Base-by-base conservation (phyloP, 2,113 vertebrate genomes). In the Psammodynastes pulverulentus region DNA sequence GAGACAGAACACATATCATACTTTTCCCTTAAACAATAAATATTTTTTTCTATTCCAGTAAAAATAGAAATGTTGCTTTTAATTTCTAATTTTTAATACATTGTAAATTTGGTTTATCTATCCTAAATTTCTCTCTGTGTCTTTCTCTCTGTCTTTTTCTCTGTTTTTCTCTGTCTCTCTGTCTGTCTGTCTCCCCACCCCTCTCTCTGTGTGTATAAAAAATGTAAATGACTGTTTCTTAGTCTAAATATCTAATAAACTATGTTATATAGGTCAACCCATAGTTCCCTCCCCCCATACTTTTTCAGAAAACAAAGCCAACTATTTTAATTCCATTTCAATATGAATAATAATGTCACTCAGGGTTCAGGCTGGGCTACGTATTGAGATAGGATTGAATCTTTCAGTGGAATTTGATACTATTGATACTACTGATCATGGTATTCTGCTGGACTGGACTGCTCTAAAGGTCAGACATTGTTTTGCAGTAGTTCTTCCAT, bases 1-100 rank as follows among this genome's bases (percentile, higher is more conserved):
- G 45, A 21, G 94, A 51, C 26, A 93, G 87, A 90, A 87, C 67
- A 90, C 72, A 91, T 88, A 89, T 84, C 90, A 95, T 90, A 79
- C 91, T 95, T 94, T 91, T 13, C 48, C 49, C n/a, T 94, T 93
- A 88, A 43, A 92, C 29, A 92, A 48, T 1, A 23, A 96, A 92
- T 79, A 79, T 79, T 79, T 79, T 72, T 67, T 79, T 86, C 13
- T 86, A 86, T 48, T 86, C 43, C 8, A 86, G 24, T 48, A 24
- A 19, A 48, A 48, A 26, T 26, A 29, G 43, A 86, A 45, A 86
- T 12, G 4, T 86, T 48, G 24, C 24, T 15, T 86, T 86, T 43
- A 46, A 85, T 85, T 45, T 86, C 45, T 45, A 13, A 5, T 48
- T 62, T 19, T 29, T 43, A 39, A 39, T 29, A 39, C 23, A 56